Evolutionary conservation across 1,140 invertebrate species (phyloP).

Genomic region (Pseudomyrmex pallidus): DNA sequence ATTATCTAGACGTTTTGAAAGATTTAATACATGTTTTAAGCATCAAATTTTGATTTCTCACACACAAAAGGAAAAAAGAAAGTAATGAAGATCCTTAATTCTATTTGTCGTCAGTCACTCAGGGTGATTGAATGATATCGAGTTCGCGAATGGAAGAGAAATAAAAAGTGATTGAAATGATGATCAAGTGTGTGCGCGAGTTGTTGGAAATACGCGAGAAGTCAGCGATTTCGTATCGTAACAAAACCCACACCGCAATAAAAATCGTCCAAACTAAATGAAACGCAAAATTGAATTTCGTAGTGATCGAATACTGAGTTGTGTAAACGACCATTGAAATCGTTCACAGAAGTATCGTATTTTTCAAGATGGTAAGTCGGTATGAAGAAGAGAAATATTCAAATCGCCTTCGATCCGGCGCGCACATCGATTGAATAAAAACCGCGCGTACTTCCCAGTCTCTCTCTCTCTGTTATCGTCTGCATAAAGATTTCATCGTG

Average conservation of each 20-base stretch:
- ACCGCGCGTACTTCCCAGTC: not conserved
- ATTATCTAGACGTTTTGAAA: not conserved
- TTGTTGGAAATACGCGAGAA: conserved; percentile 5
- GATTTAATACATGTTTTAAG: not conserved
- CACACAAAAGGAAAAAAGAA: too few species aligned
- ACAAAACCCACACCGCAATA: conserved; percentile 24
- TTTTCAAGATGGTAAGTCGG: conserved; percentile 52
- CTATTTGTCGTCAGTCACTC: too few species aligned
- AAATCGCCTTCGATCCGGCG: conserved; percentile 40
- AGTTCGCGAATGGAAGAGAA: too few species aligned
- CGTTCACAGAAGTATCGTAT: conserved; percentile 44
- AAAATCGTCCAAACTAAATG: conserved; percentile 38
- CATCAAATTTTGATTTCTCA: not conserved
- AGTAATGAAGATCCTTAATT: too few species aligned
- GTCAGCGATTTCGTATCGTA: not conserved
- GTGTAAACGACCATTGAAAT: conserved; percentile 19
- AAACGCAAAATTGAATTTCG: conserved; percentile 17
- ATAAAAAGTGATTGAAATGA: too few species aligned
- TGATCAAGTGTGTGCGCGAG: not conserved
- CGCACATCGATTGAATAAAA: not conserved
- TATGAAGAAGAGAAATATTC: conserved; percentile 45
- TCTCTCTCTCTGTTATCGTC: not conserved
- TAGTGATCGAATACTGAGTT: conserved; percentile 22
- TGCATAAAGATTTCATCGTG: conserved; percentile 4
- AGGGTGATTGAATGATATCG: too few species aligned